Evolutionary conservation across 2,888 invertebrate genomes (phyloP).

Genomic region (Drosophila leonis): DNA sequence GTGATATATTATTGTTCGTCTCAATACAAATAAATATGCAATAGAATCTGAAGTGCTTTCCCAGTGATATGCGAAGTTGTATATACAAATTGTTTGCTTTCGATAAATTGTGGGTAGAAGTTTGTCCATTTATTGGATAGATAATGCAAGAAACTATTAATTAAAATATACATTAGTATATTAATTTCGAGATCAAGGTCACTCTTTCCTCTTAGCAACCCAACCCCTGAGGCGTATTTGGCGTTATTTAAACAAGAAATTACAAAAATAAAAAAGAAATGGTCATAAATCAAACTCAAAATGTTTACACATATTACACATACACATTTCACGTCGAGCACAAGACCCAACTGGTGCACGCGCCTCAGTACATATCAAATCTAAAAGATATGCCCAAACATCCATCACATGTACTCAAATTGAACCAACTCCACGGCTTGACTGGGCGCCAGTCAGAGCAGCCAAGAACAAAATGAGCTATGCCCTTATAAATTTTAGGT

Average conservation of each 20-base stretch:
- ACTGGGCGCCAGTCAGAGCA: not conserved
- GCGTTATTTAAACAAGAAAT: constrained; percentile 22
- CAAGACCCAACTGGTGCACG: constrained; percentile 49
- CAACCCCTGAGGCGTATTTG: not conserved
- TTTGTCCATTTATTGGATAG: not conserved
- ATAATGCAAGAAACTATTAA: not conserved
- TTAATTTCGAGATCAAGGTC: not conserved
- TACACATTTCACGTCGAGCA: constrained; percentile 28
- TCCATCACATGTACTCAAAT: constrained; percentile 38
- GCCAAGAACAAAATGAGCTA: constrained; percentile 2
- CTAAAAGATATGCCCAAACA: constrained; percentile 42
- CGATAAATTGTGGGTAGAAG: not conserved
- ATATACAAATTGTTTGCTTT: constrained; percentile 1
- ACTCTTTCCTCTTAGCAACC: not conserved
- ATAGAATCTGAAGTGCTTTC: constrained; percentile 22
- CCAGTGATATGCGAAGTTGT: not conserved
- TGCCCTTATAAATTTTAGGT: constrained; percentile 30
- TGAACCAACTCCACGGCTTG: constrained; percentile 3
- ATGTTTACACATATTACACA: constrained; percentile 18
- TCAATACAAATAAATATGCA: constrained; percentile 39
- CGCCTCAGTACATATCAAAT: constrained; percentile 12
- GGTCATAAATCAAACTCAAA: constrained; percentile 55
- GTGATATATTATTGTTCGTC: not conserved
- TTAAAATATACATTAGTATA: constrained; percentile 1
- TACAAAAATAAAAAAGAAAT: constrained; percentile 27